phyloP scores from a whole-genome alignment of 1,140 invertebrate genomes.

The Achroia grisella region DNA sequence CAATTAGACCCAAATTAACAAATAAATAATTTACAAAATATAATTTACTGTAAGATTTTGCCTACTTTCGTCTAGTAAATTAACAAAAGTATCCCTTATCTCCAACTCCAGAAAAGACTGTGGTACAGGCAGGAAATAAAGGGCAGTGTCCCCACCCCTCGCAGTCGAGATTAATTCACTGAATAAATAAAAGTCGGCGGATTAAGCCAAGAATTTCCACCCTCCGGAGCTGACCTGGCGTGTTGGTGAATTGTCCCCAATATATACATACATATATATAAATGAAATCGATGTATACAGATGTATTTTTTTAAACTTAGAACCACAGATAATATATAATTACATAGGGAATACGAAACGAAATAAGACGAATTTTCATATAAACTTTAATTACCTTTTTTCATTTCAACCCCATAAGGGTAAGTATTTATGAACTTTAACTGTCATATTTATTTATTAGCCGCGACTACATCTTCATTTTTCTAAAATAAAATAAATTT shows the following conservation, averaged over 20 bases:
- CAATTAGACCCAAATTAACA: too few relatives aligned
- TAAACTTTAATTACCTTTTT: too few relatives aligned
- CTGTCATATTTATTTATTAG: too few relatives aligned
- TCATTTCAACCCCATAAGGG: too few relatives aligned
- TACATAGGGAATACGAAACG: too few relatives aligned
- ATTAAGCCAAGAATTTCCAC: constrained; percentile 70
- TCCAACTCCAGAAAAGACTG: constrained; percentile 30
- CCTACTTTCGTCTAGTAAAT: constrained; percentile 9
- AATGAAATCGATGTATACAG: constrained; percentile 42
- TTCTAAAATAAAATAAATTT: too few relatives aligned
- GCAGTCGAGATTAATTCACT: constrained; percentile 64
- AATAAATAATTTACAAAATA: too few relatives aligned
- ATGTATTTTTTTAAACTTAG: constrained; percentile 11
- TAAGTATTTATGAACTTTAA: too few relatives aligned
- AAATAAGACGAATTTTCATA: too few relatives aligned
- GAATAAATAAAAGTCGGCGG: constrained; percentile 74
- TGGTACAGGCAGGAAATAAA: constrained; percentile 20
- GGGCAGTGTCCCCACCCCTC: constrained; percentile 14
- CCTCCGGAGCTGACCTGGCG: constrained; percentile 70
- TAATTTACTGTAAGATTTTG: too few relatives aligned
- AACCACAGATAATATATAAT: too few relatives aligned
- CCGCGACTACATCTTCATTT: too few relatives aligned
- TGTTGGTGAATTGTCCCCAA: constrained; percentile 65
- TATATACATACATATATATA: constrained; percentile 65
- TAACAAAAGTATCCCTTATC: constrained; percentile 34